phyloP scores from a whole-genome alignment of 2,113 vertebrate genomes.

The Caranx melampygus region DNA sequence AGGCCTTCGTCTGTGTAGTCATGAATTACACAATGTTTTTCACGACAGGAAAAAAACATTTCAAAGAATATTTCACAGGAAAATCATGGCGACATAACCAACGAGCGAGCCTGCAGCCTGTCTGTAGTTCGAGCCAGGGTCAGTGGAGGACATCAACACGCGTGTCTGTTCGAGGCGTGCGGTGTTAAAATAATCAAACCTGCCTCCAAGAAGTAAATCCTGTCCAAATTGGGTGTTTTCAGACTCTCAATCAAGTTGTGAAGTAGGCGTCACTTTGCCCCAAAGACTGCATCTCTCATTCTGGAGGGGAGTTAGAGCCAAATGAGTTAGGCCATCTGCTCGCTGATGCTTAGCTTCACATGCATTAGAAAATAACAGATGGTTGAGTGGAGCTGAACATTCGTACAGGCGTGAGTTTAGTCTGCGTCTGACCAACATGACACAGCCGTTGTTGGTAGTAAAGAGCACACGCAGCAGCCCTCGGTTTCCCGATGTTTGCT shows the following conservation, averaged over 20 bases:
- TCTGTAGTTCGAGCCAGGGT: too few relatives aligned
- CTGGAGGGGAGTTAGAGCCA: not conserved
- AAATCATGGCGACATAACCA: too few relatives aligned
- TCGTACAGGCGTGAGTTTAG: not conserved
- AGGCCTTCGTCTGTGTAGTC: too few relatives aligned
- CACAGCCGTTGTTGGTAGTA: not conserved
- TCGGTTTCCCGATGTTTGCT: too few relatives aligned
- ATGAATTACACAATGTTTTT: too few relatives aligned
- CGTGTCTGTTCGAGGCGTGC: not conserved
- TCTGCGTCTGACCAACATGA: not conserved
- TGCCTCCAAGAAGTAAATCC: not conserved
- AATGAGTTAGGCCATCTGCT: constrained; percentile 12
- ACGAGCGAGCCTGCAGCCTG: too few relatives aligned
- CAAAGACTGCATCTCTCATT: constrained; percentile 4
- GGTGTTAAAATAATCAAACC: not conserved
- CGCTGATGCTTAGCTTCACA: constrained; percentile 6
- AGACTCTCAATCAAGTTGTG: not conserved
- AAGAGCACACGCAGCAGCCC: too few relatives aligned
- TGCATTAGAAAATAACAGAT: constrained; percentile 15
- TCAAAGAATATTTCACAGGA: too few relatives aligned
- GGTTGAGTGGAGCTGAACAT: not conserved
- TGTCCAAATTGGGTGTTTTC: not conserved
- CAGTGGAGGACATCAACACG: not conserved
- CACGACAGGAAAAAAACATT: too few relatives aligned
- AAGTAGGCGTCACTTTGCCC: not conserved